Percentiles rank a stretch among this genome's conserved stretches.
Conservation (phyloP, 2,888 invertebrate genomes). For the Rhodophaea formosa region DNA sequence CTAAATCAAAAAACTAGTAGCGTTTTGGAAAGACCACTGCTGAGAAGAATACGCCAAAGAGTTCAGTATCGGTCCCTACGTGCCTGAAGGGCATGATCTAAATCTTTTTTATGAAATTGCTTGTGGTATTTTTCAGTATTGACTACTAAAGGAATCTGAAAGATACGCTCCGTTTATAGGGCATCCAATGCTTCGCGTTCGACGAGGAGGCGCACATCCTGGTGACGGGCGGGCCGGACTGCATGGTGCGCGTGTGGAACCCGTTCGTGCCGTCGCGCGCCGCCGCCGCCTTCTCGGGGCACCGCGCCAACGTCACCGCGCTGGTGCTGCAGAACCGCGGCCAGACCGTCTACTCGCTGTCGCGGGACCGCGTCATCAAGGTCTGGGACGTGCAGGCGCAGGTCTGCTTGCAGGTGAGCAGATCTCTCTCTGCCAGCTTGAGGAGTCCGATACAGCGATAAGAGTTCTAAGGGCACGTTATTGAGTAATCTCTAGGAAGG, state of each 20-base stretch:
- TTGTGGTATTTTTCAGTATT: too few species aligned
- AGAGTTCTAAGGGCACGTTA: too few species aligned
- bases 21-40: too few species aligned
- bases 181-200: conserved; percentile 83
- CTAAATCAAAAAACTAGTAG: too few species aligned
- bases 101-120: too few species aligned
- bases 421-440: neutral
- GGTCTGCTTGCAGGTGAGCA: conserved; percentile 82
- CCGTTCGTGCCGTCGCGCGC: conserved; percentile 87
- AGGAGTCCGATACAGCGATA: neutral
- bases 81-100: too few species aligned
- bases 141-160: neutral
- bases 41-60: too few species aligned
- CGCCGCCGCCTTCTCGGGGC: conserved; percentile 83
- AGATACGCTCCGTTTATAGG: conserved; percentile 53
- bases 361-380: conserved; percentile 86
- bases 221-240: conserved; percentile 89
- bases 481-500: too few species aligned
- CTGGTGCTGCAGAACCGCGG: conserved; percentile 85
- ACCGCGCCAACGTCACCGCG: conserved; percentile 85
- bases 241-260: conserved; percentile 89
- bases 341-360: conserved; percentile 85
- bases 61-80: too few species aligned
- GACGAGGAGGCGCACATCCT: conserved; percentile 81
- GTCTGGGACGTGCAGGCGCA: conserved; percentile 88